Evolutionary conservation across 2,113 vertebrate genomes (phyloP).

Genomic region (Sinocyclocheilus rhinocerous): DNA sequence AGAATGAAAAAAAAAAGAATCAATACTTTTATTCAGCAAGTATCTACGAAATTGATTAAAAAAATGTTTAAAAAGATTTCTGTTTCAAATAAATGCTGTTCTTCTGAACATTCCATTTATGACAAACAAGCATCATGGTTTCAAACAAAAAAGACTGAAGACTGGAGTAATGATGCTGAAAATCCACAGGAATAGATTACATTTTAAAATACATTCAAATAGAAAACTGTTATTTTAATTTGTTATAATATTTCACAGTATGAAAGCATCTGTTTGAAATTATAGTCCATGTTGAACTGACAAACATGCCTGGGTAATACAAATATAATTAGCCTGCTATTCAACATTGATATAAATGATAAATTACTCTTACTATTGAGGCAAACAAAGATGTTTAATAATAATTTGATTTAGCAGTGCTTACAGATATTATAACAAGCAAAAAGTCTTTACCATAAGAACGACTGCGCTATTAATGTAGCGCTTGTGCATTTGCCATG

Average conservation of each 20-base stretch:
- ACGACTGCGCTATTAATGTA: no score
- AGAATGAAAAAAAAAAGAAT: not conserved
- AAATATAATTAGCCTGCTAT: not conserved
- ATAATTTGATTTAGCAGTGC: not conserved
- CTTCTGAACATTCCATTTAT: no score
- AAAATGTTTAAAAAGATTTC: no score
- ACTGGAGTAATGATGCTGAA: not conserved
- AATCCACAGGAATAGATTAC: not conserved
- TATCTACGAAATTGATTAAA: not conserved
- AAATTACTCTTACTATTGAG: not conserved
- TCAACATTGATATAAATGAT: not conserved
- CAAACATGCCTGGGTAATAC: not conserved
- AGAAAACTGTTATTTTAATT: not conserved
- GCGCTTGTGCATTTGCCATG: not conserved
- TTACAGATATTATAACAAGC: not conserved
- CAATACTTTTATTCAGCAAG: not conserved
- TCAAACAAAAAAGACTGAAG: not conserved
- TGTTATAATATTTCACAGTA: not conserved
- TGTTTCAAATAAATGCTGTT: no score
- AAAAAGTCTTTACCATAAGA: not conserved
- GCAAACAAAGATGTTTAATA: not conserved
- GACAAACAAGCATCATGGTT: no score
- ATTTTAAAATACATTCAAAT: not conserved
- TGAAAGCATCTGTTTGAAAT: not conserved
- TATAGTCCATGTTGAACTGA: not conserved